phyloP scores from a whole-genome alignment of 2,113 vertebrate genomes.

The Pedetes capensis region DNA sequence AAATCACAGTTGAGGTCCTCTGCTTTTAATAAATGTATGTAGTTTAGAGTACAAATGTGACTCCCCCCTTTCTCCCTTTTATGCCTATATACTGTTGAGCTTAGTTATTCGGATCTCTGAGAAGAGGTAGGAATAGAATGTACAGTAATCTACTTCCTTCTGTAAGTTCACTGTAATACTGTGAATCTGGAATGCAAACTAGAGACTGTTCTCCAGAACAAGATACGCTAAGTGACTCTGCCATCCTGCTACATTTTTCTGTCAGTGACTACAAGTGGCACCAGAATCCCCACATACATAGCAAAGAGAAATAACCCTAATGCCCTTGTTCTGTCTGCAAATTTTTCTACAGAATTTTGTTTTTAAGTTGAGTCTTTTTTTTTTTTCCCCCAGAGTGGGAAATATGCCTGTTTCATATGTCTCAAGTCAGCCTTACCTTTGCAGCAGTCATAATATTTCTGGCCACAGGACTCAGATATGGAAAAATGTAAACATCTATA shows the following conservation, averaged over 20 bases:
- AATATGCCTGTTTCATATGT: conserved; percentile 10
- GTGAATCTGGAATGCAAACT: neutral
- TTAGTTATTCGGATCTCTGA: neutral
- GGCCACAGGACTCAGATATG: neutral
- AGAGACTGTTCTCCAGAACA: neutral
- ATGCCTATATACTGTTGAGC: neutral
- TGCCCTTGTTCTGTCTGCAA: neutral
- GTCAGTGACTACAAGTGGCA: neutral
- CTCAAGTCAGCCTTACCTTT: neutral
- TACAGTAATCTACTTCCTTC: neutral
- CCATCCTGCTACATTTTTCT: conserved; percentile 3
- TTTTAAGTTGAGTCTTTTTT: neutral
- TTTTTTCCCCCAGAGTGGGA: neutral
- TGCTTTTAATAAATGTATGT: neutral
- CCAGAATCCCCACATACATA: neutral
- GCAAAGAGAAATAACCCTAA: neutral
- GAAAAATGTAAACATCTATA: neutral
- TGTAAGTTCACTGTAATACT: neutral
- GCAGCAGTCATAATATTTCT: neutral
- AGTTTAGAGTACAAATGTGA: neutral
- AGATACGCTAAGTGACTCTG: neutral
- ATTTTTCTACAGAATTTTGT: conserved; percentile 12
- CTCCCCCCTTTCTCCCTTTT: neutral
- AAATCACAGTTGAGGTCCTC: neutral
- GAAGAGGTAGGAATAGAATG: neutral